Evolutionary conservation across 2,888 invertebrate genomes (phyloP).

Genomic region (Endotricha flammealis): DNA sequence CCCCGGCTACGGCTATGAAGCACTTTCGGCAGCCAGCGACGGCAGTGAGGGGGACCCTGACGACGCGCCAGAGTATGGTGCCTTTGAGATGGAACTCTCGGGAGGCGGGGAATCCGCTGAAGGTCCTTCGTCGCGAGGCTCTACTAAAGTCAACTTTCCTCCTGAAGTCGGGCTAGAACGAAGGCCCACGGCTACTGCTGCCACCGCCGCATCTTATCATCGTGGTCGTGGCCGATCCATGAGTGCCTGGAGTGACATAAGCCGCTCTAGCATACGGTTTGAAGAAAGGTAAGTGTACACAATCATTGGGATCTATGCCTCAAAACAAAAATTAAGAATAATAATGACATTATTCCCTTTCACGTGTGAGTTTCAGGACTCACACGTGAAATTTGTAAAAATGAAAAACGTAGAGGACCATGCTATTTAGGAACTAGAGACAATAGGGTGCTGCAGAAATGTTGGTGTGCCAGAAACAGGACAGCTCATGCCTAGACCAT

Average conservation of each 20-base stretch:
- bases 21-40: conserved; percentile 70
- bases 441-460: conserved; percentile 20
- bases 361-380: not conserved
- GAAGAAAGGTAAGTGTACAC: conserved; percentile 82
- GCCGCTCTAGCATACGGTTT: conserved; percentile 88
- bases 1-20: conserved; percentile 72
- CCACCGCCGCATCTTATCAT: conserved; percentile 66
- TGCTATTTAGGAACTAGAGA: conserved; percentile 30
- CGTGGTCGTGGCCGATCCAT: conserved; percentile 84
- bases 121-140: conserved; percentile 67
- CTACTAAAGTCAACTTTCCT: conserved; percentile 83
- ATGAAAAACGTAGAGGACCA: conserved; percentile 19
- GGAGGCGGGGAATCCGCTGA: conserved; percentile 63
- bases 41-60: conserved; percentile 67
- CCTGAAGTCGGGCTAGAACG: conserved; percentile 74
- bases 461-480: conserved; percentile 24
- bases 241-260: conserved; percentile 93
- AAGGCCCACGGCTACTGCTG: conserved; percentile 59
- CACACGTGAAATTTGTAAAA: conserved; percentile 11
- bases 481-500: conserved; percentile 29
- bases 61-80: conserved; percentile 60
- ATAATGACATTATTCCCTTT: not conserved
- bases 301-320: not conserved
- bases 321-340: not conserved
- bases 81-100: conserved; percentile 67